Evolutionary conservation across 2,113 vertebrate genomes (phyloP), one percentile per base, ranked within the genome.

Genomic region (Hyperoodon ampullatus): DNA sequence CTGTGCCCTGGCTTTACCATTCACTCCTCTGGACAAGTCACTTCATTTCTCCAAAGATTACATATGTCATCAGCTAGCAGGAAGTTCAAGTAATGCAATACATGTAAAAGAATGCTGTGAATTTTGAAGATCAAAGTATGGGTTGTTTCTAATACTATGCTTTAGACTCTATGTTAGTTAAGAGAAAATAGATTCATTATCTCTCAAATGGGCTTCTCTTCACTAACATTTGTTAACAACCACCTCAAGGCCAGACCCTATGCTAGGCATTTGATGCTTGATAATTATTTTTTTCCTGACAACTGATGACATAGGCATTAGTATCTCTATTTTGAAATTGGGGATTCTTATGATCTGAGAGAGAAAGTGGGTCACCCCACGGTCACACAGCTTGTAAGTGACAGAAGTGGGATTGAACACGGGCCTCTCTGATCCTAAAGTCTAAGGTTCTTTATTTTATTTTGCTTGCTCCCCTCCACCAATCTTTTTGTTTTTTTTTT

Each of bases 401-500:
- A 70, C 28, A 58, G 61, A 83, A 14, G 44, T 8, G 33, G 30
- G 14, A 23, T 15, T 1, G 19, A 60, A 5, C 18, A 15, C 16
- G 11, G 11, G 30, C 42, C 39, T 21, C 39, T 92, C 23, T 58
- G 42, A 47, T 14, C 15, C 19, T 33, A 16, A 70, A 10, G 2
- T 24, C 4, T 47, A 39, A 81, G 15, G 0, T 1, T 90, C 16
- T 23, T 39, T 30, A 68, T 33, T 81, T 44, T 91, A 44, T n/a
- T 55, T 8, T 78, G 24, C 53, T 3, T 21, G 19, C 3, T n/a
- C 14, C 14, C 5, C 1, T 8, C 2, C 10, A 2, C 1, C 18
- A 16, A 44, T 26, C 8, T 35, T 53, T 72, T 19, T n/a, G 26
- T 23, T 33, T 19, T n/a, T 35, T 23, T 35, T 35, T 60, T 10